Evolutionary conservation across 2,113 vertebrate species (phyloP).

Genomic region (Indri indri): DNA sequence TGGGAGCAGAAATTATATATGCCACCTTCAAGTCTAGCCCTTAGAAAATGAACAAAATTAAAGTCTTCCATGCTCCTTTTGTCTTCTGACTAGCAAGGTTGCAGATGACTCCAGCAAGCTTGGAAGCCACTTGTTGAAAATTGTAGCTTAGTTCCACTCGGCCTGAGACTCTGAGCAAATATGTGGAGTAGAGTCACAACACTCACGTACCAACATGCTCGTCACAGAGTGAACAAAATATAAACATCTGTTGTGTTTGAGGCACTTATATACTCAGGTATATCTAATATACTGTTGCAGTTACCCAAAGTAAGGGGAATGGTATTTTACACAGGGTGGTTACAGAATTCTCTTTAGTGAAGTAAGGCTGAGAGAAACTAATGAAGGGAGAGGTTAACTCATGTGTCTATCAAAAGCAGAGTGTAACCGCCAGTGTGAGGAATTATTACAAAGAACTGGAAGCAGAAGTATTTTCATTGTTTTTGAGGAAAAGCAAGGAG

Average conservation of each 20-base stretch:
- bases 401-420: not conserved
- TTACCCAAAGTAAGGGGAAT: not conserved
- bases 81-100: not conserved
- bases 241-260: not conserved
- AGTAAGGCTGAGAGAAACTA: not conserved
- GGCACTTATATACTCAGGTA: not conserved
- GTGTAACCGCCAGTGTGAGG: not conserved
- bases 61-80: not conserved
- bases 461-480: not conserved
- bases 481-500: not conserved
- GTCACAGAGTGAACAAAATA: not conserved
- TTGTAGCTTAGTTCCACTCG: not conserved
- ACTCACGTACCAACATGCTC: accelerated
- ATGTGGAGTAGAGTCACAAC: too few relatives aligned
- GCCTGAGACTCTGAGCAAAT: not conserved
- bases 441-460: not conserved
- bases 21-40: not conserved
- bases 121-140: not conserved
- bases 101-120: not conserved
- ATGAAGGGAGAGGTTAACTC: not conserved
- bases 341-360: not conserved
- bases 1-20: not conserved
- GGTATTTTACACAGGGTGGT: not conserved
- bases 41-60: not conserved
- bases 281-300: too few relatives aligned